Conservation (phyloP, 2,888 invertebrate genomes). For the Branchipolynoe longqiensis region DNA sequence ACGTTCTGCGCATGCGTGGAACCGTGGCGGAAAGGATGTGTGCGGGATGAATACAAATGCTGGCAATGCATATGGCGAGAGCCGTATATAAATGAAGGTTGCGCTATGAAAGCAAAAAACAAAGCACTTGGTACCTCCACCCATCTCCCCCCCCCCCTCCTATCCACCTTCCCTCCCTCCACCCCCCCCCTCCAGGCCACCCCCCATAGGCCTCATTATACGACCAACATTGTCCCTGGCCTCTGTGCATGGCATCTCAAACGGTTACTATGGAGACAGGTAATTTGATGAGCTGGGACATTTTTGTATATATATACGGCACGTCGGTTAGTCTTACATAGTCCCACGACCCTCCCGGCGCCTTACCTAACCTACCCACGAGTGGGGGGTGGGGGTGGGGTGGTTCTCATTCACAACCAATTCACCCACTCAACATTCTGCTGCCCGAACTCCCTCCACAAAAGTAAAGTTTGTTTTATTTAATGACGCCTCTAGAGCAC, state of each 20-base stretch:
- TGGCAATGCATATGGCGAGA: too few relatives aligned
- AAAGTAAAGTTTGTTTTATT: too few relatives aligned
- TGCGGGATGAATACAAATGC: not conserved
- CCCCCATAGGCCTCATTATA: conserved; percentile 28
- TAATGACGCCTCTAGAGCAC: too few relatives aligned
- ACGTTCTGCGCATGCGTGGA: too few relatives aligned
- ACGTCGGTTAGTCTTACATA: not conserved
- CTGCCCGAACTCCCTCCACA: too few relatives aligned
- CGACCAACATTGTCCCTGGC: conserved; percentile 49
- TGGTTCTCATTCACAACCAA: too few relatives aligned
- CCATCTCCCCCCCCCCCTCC: not conserved
- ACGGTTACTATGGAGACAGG: conserved; percentile 48
- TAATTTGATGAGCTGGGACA: conserved; percentile 47
- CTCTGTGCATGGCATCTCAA: conserved; percentile 48
- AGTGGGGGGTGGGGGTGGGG: conserved; percentile 12
- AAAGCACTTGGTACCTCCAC: not conserved
- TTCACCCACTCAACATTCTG: too few relatives aligned
- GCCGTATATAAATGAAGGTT: too few relatives aligned
- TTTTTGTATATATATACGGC: conserved; percentile 5
- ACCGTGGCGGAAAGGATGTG: too few relatives aligned
- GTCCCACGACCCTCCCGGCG: not conserved
- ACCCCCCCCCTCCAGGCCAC: not conserved
- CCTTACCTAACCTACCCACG: not conserved
- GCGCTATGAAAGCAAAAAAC: too few relatives aligned
- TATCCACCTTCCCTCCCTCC: not conserved